Evolutionary conservation across 1,140 invertebrate species (phyloP), one percentile per base, ranked within the genome.

Genomic region (Drosophila chauvacae): DNA sequence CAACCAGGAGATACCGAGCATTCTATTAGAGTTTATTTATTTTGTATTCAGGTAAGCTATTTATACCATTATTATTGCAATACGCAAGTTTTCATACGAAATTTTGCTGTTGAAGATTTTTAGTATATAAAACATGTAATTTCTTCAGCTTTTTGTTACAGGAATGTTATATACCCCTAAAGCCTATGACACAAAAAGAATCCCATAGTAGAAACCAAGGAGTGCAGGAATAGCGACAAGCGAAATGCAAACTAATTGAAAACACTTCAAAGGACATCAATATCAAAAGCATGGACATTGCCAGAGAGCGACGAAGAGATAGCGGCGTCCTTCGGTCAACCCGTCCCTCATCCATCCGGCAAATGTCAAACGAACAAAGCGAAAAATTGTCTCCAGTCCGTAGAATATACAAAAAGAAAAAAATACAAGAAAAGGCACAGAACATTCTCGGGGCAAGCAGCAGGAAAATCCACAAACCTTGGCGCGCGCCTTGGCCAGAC

Each of bases 161-260:
- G 3, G 0, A n/a, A 33, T 33, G 10, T 16, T 13, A 42, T 23
- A 41, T 30, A 64, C 18, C 26, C 18, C 9, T 0, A 44, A 51
- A 60, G 33, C 48, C 56, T 28, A 33, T 2, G 9, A 23, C 16
- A 33, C 4, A 56, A 66, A 59, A 61, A 26, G 37, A 44, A 41
- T 41, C 14, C 28, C 11, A 9, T 6, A n/a, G 16, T 28, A 65
- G 42, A 56, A 56, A 44, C 11, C 39, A 44, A 35, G 28, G 30
- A 28, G 69, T 39, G 28, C 61, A 48, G 41, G 45, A 33, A 37
- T 33, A 48, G 58, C 41, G 56, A 62, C 61, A 73, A 81, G 72
- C 73, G 73, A 65, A 74, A 83, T 82, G 75, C 60, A 79, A 80
- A 79, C 80, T 83, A 83, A 83, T 83, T 83, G 80, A 75, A 83